Percentiles rank a stretch among this genome's conserved stretches.
Conservation (phyloP, 2,113 vertebrate genomes). For the Pelecanus crispus region DNA sequence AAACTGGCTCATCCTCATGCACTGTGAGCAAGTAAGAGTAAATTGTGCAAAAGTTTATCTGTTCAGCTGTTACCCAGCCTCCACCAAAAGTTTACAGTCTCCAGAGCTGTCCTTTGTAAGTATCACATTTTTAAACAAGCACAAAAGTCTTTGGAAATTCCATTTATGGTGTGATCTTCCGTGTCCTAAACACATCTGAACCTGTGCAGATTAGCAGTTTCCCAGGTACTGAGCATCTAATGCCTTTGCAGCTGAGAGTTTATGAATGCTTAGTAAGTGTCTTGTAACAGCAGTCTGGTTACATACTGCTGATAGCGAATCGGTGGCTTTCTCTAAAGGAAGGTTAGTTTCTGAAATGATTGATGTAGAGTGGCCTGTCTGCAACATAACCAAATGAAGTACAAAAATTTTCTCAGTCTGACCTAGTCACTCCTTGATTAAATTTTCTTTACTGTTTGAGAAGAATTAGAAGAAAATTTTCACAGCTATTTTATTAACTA, state of each 20-base stretch:
- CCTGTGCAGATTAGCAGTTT: not conserved
- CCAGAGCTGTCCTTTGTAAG: not conserved
- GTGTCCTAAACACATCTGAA: not conserved
- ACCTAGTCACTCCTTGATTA: not conserved
- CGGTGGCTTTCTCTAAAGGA: not conserved
- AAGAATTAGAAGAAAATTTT: not conserved
- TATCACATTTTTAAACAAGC: not conserved
- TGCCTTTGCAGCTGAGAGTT: not conserved
- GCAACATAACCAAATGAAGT: not conserved
- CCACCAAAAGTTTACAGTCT: not conserved
- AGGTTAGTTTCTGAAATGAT: not conserved
- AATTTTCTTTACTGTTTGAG: not conserved
- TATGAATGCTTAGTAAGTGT: not conserved
- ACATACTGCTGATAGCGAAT: not conserved
- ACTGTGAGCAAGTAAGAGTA: not conserved
- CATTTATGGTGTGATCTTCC: not conserved
- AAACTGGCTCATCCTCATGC: not conserved
- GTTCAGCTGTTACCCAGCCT: not conserved
- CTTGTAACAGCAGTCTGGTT: not conserved
- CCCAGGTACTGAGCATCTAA: not conserved
- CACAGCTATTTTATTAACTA: not conserved
- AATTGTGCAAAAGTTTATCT: not conserved
- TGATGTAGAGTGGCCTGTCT: not conserved
- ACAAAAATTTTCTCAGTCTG: not conserved
- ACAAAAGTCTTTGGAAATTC: not conserved